Conservation (phyloP, 2,113 vertebrate genomes). For the Xenopus laevis region DNA sequence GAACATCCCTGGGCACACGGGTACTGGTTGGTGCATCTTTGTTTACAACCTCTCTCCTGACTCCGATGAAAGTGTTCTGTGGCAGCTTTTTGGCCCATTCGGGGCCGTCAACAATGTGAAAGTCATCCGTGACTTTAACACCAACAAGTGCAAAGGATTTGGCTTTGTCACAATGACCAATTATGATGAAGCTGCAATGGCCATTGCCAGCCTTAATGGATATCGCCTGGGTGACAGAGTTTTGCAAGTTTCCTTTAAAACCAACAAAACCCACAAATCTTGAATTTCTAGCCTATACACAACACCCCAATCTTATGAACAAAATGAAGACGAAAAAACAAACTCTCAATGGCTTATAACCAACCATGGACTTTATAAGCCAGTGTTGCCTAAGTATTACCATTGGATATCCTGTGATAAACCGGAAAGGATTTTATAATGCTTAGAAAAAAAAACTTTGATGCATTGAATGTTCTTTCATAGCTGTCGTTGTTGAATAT, state of each 20-base stretch:
- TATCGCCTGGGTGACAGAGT: slow-evolving; percentile 98
- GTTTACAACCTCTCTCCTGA: slow-evolving; percentile 99
- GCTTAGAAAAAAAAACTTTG: slow-evolving; percentile 82
- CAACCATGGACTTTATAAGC: slow-evolving; percentile 99
- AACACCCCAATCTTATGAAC: slow-evolving; percentile 74
- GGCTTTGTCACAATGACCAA: slow-evolving; percentile 99
- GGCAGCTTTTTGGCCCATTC: slow-evolving; percentile 98
- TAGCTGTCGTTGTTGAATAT: slow-evolving; percentile 85
- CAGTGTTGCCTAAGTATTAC: slow-evolving; percentile 99
- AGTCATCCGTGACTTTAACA: slow-evolving; percentile 99
- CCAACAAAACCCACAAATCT: slow-evolving; percentile 99
- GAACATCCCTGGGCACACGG: slow-evolving; percentile 98
- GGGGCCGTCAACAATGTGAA: slow-evolving; percentile 99
- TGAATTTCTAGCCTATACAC: slow-evolving; percentile 90
- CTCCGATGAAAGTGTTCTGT: slow-evolving; percentile 97
- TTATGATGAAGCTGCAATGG: slow-evolving; percentile 99
- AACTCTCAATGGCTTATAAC: slow-evolving; percentile 99
- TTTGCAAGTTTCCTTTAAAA: slow-evolving; percentile 99
- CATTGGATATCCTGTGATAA: slow-evolving; percentile 88
- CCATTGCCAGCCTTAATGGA: slow-evolving; percentile 98
- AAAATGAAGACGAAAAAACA: slow-evolving; percentile 76
- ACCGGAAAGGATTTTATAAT: slow-evolving; percentile 87
- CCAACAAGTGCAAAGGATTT: slow-evolving; percentile 99
- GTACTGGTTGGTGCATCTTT: slow-evolving; percentile 99
- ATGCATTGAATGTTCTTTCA: slow-evolving; percentile 90